A percentile compares a stretch with the other conserved stretches of the same genome.
phyloP scores from a whole-genome alignment of 2,797 vertebrate genomes.

The Fistularia tabacaria region DNA sequence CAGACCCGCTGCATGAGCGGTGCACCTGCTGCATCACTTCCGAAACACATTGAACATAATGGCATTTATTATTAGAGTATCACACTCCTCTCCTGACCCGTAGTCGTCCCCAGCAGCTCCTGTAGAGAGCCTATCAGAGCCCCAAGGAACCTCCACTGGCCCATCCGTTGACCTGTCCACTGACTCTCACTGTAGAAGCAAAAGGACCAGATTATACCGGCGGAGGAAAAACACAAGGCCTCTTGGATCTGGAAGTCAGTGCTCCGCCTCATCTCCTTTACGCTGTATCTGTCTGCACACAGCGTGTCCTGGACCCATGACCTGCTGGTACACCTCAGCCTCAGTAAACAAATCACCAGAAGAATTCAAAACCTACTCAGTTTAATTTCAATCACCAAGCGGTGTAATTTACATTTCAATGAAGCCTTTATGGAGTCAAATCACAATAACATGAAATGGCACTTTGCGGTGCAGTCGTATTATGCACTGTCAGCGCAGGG shows the following conservation, averaged over 20 bases:
- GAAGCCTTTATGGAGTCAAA: slow-evolving; percentile 8
- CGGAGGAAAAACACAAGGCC: slow-evolving; percentile 43
- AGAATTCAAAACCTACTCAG: slow-evolving; percentile 11
- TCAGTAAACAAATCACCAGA: slow-evolving; percentile 4
- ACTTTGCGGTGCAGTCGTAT: too few species aligned
- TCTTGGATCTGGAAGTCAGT: slow-evolving; percentile 66
- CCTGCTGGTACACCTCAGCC: slow-evolving; percentile 55
- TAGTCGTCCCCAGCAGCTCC: too few species aligned
- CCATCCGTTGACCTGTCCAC: slow-evolving; percentile 41
- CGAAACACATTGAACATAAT: neutral
- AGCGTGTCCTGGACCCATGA: slow-evolving; percentile 62
- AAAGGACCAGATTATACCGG: slow-evolving; percentile 37
- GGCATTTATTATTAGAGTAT: neutral
- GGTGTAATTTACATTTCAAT: slow-evolving; percentile 26
- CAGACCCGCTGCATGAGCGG: too few species aligned
- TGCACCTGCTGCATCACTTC: too few species aligned
- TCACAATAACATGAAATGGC: too few species aligned
- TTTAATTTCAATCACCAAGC: slow-evolving; percentile 7
- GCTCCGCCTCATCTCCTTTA: slow-evolving; percentile 62
- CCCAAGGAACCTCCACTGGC: too few species aligned
- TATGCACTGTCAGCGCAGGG: too few species aligned
- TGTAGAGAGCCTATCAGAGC: too few species aligned
- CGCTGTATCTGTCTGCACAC: slow-evolving; percentile 58
- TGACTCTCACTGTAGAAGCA: slow-evolving; percentile 52
- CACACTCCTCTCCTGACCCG: slow-evolving; percentile 11